These are phyloP conservation scores for Lophotriccus pileatus DNA, from an alignment of 2,797 vertebrate species.

Conservation along the genomic window DNA sequence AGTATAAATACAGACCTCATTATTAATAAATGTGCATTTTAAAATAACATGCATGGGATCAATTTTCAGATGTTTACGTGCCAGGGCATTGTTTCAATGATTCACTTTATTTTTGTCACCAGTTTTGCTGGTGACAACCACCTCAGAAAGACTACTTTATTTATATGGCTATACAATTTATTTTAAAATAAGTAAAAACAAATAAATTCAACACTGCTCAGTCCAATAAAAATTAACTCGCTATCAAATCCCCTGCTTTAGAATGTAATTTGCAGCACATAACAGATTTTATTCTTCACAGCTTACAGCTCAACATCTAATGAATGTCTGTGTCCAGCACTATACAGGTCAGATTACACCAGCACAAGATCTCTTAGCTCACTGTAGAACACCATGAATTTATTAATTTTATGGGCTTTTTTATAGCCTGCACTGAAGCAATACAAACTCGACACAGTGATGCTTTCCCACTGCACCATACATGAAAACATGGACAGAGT, in stretches of 20 bases:
- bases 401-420: background rate
- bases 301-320: background rate
- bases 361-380: background rate
- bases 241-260: background rate
- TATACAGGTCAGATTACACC: background rate
- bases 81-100: background rate
- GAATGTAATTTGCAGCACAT: background rate
- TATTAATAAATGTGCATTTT: background rate
- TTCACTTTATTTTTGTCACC: background rate
- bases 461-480: accelerated
- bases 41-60: background rate
- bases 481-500: background rate
- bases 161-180: background rate
- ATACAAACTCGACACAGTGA: background rate
- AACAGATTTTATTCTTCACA: background rate
- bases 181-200: background rate
- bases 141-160: background rate
- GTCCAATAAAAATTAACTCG: background rate
- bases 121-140: background rate
- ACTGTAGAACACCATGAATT: background rate
- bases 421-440: background rate
- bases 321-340: background rate
- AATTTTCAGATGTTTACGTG: background rate
- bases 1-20: background rate
- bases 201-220: background rate